Evolutionary conservation across 2,113 vertebrate species (phyloP).

Genomic region (Grallaria varia): DNA sequence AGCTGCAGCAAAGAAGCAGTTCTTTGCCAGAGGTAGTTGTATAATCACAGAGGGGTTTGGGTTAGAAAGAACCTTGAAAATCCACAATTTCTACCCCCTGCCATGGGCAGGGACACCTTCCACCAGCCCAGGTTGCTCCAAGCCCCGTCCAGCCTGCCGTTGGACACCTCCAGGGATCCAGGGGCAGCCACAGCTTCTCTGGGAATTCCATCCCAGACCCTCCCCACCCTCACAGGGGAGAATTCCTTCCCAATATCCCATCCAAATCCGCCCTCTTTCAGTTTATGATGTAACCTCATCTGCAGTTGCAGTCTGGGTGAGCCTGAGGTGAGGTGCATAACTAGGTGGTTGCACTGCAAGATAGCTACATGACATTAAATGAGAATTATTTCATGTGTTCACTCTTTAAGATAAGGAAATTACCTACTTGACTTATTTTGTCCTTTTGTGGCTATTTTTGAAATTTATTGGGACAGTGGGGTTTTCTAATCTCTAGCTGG

Average conservation of each 20-base stretch:
- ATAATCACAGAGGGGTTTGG: neutral
- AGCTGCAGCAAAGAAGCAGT: neutral
- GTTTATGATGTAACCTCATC: accelerated
- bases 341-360: neutral
- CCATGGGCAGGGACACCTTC: neutral
- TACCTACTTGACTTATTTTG: neutral
- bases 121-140: neutral
- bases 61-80: neutral
- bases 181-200: neutral
- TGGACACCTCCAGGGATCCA: neutral
- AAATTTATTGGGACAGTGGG: neutral
- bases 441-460: neutral
- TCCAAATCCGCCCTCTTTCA: neutral
- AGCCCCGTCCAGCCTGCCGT: neutral
- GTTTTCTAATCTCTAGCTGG: neutral
- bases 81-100: accelerated
- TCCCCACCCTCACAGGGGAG: neutral
- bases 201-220: no score
- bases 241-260: neutral
- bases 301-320: neutral
- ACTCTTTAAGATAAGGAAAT: neutral
- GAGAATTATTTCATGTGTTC: neutral
- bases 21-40: neutral
- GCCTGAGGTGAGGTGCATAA: neutral
- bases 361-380: neutral